Percentiles rank a stretch among this genome's conserved stretches.
These are phyloP conservation scores for Batillaria attramentaria DNA, from an alignment of 1,140 invertebrate genomes.

Conservation along the genomic window DNA sequence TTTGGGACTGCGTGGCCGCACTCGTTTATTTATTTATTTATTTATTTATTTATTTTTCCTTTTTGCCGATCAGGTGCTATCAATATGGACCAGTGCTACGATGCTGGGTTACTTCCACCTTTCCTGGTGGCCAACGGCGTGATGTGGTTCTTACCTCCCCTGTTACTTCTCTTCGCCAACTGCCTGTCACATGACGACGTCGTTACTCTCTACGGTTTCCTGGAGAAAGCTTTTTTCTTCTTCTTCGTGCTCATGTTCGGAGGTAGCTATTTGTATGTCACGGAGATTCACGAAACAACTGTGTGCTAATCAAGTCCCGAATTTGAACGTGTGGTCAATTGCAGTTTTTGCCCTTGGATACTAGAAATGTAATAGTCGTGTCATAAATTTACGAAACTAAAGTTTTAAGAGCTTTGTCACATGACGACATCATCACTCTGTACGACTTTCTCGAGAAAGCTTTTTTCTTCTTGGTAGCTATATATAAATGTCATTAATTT, in stretches of 20 bases:
- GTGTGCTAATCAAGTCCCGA: too few species aligned
- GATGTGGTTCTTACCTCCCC: neutral
- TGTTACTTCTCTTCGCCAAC: neutral
- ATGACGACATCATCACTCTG: conserved; percentile 14
- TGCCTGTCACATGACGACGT: neutral
- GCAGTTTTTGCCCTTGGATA: neutral
- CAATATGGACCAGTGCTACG: conserved; percentile 3
- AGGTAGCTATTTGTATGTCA: neutral
- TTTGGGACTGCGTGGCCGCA: neutral
- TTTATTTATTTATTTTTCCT: neutral
- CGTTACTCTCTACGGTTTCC: neutral
- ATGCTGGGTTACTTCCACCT: neutral
- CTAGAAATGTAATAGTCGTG: neutral
- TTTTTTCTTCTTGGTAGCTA: neutral
- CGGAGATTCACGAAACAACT: neutral
- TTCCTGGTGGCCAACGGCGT: conserved; percentile 4
- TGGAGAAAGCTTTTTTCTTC: conserved; percentile 1
- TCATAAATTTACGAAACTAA: neutral
- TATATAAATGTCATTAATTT: neutral
- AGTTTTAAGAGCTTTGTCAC: too few species aligned
- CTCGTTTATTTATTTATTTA: neutral
- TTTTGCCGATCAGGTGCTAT: neutral
- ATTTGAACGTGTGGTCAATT: neutral
- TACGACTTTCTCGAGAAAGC: neutral
- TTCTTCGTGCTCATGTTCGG: conserved; percentile 1